Evolutionary conservation across 2,888 invertebrate genomes (phyloP).

Genomic region (Agonopterix heracliana): DNA sequence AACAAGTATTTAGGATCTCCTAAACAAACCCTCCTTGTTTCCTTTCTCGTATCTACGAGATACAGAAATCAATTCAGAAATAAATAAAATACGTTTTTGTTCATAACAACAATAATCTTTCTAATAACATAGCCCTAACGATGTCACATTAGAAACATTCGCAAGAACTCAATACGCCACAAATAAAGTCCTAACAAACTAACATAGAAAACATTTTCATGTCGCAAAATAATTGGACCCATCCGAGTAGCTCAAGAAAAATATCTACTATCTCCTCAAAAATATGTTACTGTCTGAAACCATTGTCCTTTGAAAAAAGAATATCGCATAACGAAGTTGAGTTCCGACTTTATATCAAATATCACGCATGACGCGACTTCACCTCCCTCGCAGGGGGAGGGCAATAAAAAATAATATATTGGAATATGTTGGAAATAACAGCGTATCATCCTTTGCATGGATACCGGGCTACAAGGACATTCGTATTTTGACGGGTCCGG

Average conservation of each 20-base stretch:
- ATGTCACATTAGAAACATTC: too few relatives aligned
- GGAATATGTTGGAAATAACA: conserved; percentile 78
- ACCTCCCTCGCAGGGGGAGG: conserved; percentile 45
- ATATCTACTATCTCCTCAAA: conserved; percentile 61
- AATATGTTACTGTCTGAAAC: conserved; percentile 63
- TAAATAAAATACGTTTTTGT: too few relatives aligned
- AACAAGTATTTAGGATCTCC: too few relatives aligned
- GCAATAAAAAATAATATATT: conserved; percentile 78
- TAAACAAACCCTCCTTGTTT: too few relatives aligned
- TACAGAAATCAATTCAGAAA: too few relatives aligned
- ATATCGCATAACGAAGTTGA: conserved; percentile 75
- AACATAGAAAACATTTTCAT: conserved; percentile 50
- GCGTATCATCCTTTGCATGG: conserved; percentile 70
- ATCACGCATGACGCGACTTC: conserved; percentile 71
- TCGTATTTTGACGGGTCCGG: conserved; percentile 66
- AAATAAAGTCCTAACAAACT: conserved; percentile 38
- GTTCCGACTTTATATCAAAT: conserved; percentile 76
- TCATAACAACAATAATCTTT: too few relatives aligned
- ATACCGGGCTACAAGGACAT: conserved; percentile 56
- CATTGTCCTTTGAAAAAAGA: conserved; percentile 75
- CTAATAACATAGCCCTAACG: too few relatives aligned
- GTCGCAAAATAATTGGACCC: conserved; percentile 66
- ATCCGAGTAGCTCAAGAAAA: conserved; percentile 56
- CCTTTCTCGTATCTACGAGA: too few relatives aligned
- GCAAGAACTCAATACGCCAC: background rate